Percentiles rank a stretch among this genome's conserved stretches.
Conservation (phyloP, 2,113 vertebrate genomes). For the Cephalophus harveyi region DNA sequence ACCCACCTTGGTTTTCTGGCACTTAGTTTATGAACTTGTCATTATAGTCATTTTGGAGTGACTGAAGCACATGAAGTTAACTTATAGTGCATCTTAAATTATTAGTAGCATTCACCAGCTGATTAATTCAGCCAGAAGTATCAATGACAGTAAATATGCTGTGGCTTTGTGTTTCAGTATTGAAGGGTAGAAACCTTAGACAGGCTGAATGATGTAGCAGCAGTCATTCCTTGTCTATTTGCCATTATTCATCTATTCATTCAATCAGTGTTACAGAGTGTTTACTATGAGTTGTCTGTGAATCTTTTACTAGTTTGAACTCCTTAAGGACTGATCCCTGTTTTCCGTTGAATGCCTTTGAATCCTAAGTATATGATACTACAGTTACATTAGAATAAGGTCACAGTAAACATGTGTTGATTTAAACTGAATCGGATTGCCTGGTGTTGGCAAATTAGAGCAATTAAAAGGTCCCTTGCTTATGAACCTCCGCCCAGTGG, state of each 20-base stretch:
- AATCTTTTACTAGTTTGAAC: background rate
- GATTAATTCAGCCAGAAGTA: too few relatives aligned
- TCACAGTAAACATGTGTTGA: background rate
- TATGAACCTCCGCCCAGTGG: background rate
- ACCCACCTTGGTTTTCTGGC: too few relatives aligned
- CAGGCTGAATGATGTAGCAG: too few relatives aligned
- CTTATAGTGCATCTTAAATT: too few relatives aligned
- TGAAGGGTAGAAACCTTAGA: too few relatives aligned
- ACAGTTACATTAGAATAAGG: background rate
- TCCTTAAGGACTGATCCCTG: background rate
- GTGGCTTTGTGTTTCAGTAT: too few relatives aligned
- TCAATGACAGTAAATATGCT: too few relatives aligned
- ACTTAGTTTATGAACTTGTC: too few relatives aligned
- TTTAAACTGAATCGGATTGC: background rate
- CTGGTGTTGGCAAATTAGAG: background rate
- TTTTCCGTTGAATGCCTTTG: background rate
- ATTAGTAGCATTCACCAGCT: too few relatives aligned
- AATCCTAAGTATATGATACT: background rate
- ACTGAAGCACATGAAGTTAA: too few relatives aligned
- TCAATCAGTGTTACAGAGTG: background rate
- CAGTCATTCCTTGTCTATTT: too few relatives aligned
- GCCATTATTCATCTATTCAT: background rate
- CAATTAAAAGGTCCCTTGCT: background rate
- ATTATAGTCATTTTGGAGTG: too few relatives aligned
- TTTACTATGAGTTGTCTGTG: background rate